Conservation (phyloP, 2,888 invertebrate genomes). For the Hirtodrosophila alboralis region DNA sequence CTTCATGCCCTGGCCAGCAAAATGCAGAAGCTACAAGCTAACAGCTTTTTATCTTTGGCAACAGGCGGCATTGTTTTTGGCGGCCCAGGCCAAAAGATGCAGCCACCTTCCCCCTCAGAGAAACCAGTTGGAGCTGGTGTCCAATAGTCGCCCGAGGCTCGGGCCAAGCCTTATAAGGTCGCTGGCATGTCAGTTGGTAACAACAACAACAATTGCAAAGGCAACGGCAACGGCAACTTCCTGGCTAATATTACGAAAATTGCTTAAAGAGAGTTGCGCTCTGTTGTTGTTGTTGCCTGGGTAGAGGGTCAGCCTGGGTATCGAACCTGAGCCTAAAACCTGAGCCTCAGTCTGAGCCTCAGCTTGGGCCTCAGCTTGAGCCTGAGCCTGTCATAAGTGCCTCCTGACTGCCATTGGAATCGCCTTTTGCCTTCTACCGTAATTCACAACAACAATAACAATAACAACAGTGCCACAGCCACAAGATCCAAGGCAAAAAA, state of each 20-base stretch:
- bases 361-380: conserved; percentile 18
- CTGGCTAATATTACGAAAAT: conserved; percentile 79
- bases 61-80: conserved; percentile 73
- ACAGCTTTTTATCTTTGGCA: conserved; percentile 80
- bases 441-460: conserved; percentile 68
- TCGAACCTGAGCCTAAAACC: too few species aligned
- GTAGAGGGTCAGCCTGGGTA: conserved; percentile 63
- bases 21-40: conserved; percentile 82
- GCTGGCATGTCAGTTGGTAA: conserved; percentile 61
- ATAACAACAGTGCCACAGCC: conserved; percentile 24
- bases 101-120: conserved; percentile 3
- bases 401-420: conserved; percentile 42
- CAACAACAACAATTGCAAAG: conserved; percentile 26
- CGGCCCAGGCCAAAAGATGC: conserved; percentile 52
- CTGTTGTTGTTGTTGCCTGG: conserved; percentile 2
- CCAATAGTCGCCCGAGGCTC: conserved; percentile 38
- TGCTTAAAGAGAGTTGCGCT: conserved; percentile 66
- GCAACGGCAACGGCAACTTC: conserved; percentile 58
- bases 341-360: conserved; percentile 22
- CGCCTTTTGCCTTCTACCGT: conserved; percentile 74
- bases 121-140: conserved; percentile 55
- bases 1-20: conserved; percentile 42
- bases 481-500: conserved; percentile 34
- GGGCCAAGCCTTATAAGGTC: conserved; percentile 68
- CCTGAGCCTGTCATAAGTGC: conserved; percentile 46